Evolutionary conservation across 2,888 invertebrate genomes (phyloP), one percentile per base, ranked within the genome.

Genomic region (Perithous albicinctus): DNA sequence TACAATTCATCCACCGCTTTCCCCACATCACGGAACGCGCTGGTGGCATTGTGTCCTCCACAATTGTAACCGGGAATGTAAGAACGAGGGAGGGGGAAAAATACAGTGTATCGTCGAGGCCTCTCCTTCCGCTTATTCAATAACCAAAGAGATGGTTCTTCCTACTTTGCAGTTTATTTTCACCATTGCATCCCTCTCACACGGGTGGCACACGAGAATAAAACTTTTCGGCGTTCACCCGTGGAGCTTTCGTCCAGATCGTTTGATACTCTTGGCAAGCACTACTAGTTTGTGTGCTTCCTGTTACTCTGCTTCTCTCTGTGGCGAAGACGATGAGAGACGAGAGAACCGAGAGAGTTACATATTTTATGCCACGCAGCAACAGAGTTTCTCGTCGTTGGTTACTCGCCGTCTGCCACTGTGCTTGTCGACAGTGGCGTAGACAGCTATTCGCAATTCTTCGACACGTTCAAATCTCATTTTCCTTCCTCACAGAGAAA

Each of bases 321-420:
- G 20, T 20, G 51, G 26, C 54, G 38, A 38, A 48, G 61, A 66
- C 48, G 41, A 43, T 51, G 46, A 69, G 23, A 67, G 73, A 78
- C 51, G 48, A 66, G 43, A 32, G 38, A 64, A n/a, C n/a, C 64
- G 79, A 63, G 63, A 38, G 69, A 56, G 46, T 56, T 43, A 73
- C 41, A 77, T 67, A 72, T 80, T 73, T 66, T 72, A 72, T 72
- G 66, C 72, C 59, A 72, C 76, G 72, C 76, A 72, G 80, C 72
- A 73, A 77, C 76, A 67, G 75, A 74, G 78, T 78, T 74, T 81
- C 78, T 69, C 78, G 74, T 63, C 77, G 73, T 69, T 74, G 81
- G 78, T 78, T 54, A 70, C 66, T 78, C 26, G 51, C 67, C 48
- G 38, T 67, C 69, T 69, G 63, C 69, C 64, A 73, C 72, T 64